Evolutionary conservation across 1,140 invertebrate species (phyloP), one percentile per base, ranked within the genome.

Genomic region (Drosophila takahashii): DNA sequence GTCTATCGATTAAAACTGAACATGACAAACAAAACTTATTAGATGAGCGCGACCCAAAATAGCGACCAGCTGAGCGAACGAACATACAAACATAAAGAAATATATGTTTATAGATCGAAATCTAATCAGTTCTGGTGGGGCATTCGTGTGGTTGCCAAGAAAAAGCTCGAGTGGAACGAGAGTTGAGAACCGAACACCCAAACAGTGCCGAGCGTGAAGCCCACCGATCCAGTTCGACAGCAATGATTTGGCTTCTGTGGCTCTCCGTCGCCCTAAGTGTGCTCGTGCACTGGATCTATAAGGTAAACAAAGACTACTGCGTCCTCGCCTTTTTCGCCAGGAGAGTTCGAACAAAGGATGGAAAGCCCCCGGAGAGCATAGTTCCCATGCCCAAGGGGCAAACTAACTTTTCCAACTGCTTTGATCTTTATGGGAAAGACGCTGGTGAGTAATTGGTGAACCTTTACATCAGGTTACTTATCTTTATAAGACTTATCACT

Each of bases 331-430:
- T 57, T 27, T 85, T 85, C 16, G 37, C 81, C 5, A 36, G 62
- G 6, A 42, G 81, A 29, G 66, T 73, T 7, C 50, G 15, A 2
- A 69, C 81, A 2, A 85, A 61, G 34, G 66, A 85, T 54, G 81
- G 81, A 3, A 45, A 65, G 6, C 41, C 59, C 1, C 37, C 77
- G 36, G 50, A 73, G 22, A 48, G 54, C 6, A 11, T 80, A 26
- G 47, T 47, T 4, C 66, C 81, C 18, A 36, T 42, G 16, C 29
- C 50, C 7, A 53, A 73, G 50, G 77, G 81, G 0, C 15, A 10
- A 2, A 84, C 81, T 7, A 59, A 85, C 2, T 84, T 80, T 6
- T 81, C 22, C 13, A 81, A 84, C 13, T 37, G 57, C 39, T 84
- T 84, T 7, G 81, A 84, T 41, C n/a, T 85, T 1, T 58, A 47